phyloP scores from a whole-genome alignment of 1,140 invertebrate species.

The Drosophila pallidifrons region DNA sequence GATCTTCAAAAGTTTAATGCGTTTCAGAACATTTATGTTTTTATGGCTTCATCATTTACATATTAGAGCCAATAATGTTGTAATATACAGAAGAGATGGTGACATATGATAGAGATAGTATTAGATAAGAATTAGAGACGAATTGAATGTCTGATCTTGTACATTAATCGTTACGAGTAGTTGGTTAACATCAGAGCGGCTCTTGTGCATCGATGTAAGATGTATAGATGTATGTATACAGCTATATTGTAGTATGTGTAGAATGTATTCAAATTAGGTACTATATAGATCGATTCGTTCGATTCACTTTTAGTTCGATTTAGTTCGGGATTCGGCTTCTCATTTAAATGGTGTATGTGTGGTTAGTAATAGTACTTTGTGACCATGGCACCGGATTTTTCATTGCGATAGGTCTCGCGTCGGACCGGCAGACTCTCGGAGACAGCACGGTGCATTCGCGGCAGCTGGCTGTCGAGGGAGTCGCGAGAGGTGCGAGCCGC shows the following conservation, averaged over 20 bases:
- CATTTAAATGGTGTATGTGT: background rate
- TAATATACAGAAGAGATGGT: constrained; percentile 25
- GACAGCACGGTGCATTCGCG: constrained; percentile 86
- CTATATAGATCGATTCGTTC: constrained; percentile 28
- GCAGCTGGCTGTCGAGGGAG: constrained; percentile 88
- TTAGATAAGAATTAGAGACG: constrained; percentile 38
- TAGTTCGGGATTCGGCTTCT: constrained; percentile 10
- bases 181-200: constrained; percentile 19
- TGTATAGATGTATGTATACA: constrained; percentile 26
- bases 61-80: constrained; percentile 13
- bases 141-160: constrained; percentile 39
- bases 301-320: constrained; percentile 31
- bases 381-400: constrained; percentile 85
- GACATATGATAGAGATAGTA: constrained; percentile 37
- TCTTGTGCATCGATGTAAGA: constrained; percentile 14
- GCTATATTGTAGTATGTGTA: constrained; percentile 22
- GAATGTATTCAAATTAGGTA: constrained; percentile 22
- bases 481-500: constrained; percentile 86
- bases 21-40: constrained; percentile 21
- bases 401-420: constrained; percentile 81
- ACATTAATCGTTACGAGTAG: background rate
- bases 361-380: constrained; percentile 77
- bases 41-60: background rate
- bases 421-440: constrained; percentile 77
- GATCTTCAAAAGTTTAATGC: constrained; percentile 47